Conservation (phyloP, 2,888 invertebrate genomes). For the Scelioninae gen. 2 region DNA sequence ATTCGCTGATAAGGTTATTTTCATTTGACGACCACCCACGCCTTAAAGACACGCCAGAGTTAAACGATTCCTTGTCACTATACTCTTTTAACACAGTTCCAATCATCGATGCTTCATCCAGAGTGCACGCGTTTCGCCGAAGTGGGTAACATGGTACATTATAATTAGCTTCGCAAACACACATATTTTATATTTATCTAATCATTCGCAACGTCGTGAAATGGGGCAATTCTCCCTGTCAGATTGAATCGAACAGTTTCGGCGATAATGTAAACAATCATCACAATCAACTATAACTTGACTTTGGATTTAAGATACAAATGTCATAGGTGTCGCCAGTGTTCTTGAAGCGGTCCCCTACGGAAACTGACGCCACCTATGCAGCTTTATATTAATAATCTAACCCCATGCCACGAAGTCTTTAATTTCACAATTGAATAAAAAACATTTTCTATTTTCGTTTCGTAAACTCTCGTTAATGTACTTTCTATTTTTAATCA, state of each 20-base stretch:
- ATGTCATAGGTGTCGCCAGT: background rate
- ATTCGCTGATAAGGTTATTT: too few species aligned
- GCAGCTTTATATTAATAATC: background rate
- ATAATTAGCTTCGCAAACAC: conserved; percentile 21
- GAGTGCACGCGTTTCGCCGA: conserved; percentile 18
- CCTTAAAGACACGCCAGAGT: conserved; percentile 13
- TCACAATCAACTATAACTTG: background rate
- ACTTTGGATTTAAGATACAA: background rate
- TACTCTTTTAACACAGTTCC: conserved; percentile 9
- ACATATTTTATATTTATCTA: conserved; percentile 14
- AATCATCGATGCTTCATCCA: conserved; percentile 45
- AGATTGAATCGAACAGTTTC: conserved; percentile 1
- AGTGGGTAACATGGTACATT: conserved; percentile 13
- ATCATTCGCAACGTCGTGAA: conserved; percentile 10
- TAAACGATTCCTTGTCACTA: conserved; percentile 23
- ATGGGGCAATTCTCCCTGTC: conserved; percentile 1
- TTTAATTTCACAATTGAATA: conserved; percentile 13
- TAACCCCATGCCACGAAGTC: conserved; percentile 18
- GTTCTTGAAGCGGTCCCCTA: background rate
- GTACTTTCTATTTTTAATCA: conserved; percentile 42
- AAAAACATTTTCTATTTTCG: conserved; percentile 10
- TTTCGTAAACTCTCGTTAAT: conserved; percentile 12
- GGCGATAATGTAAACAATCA: too few species aligned
- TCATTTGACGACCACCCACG: conserved; percentile 1
- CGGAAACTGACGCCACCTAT: background rate